Conservation (phyloP, 2,888 invertebrate genomes). For the Latrodectus hesperus region DNA sequence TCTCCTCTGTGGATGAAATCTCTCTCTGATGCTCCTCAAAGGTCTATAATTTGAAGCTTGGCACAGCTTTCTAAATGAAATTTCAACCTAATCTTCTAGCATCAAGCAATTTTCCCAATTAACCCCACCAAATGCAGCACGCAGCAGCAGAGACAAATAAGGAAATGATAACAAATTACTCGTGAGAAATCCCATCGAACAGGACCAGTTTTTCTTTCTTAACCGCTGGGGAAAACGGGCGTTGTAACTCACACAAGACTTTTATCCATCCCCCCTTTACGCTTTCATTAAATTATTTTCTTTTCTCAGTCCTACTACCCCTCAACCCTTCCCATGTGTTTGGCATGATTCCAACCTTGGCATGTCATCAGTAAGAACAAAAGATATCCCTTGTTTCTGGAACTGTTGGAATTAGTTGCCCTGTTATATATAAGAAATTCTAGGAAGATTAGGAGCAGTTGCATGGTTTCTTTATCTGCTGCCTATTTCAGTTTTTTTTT, state of each 20-base stretch:
- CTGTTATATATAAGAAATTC: conserved; percentile 41
- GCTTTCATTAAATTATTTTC: conserved; percentile 50
- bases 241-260: conserved; percentile 21
- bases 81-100: no score
- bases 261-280: background rate
- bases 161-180: conserved; percentile 47
- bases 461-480: conserved; percentile 42
- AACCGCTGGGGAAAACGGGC: conserved; percentile 37
- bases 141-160: conserved; percentile 18
- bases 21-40: no score
- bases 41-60: no score
- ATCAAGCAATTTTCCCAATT: background rate
- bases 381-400: conserved; percentile 48
- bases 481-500: background rate
- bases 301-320: background rate
- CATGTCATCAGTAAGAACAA: conserved; percentile 54
- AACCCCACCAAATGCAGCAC: conserved; percentile 1
- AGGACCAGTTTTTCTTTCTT: background rate
- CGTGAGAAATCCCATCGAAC: conserved; percentile 33
- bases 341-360: conserved; percentile 36
- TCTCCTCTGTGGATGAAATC: no score
- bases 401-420: conserved; percentile 48
- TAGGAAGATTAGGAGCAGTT: conserved; percentile 34
- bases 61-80: no score
- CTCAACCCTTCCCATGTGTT: background rate